These are phyloP conservation scores for Erebia palarica DNA, from an alignment of 2,888 invertebrate genomes.

Conservation along the genomic window DNA sequence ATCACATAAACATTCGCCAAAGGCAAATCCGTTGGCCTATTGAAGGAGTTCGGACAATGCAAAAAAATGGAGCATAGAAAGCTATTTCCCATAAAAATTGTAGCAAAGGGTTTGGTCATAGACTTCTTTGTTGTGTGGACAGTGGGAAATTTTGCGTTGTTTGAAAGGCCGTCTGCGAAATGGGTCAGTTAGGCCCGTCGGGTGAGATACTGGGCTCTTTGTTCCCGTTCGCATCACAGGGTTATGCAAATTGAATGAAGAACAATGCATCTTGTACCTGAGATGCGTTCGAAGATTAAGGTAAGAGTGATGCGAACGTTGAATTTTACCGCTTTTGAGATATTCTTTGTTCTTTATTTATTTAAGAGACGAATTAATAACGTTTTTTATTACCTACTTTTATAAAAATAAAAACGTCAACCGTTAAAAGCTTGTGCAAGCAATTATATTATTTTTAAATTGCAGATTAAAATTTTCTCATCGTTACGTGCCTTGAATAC, in stretches of 20 bases:
- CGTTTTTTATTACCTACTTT: background rate
- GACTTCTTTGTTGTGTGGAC: conserved; percentile 66
- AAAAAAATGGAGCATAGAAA: conserved; percentile 79
- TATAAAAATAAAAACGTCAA: background rate
- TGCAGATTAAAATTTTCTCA: background rate
- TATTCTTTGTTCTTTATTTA: conserved; percentile 27
- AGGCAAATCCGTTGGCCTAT: conserved; percentile 68
- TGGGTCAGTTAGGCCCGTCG: conserved; percentile 71
- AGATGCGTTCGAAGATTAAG: conserved; percentile 53
- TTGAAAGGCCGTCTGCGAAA: conserved; percentile 61
- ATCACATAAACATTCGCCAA: conserved; percentile 71
- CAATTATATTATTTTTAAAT: conserved; percentile 3
- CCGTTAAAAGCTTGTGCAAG: background rate
- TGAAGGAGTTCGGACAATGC: conserved; percentile 72
- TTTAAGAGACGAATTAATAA: background rate
- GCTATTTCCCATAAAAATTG: conserved; percentile 77
- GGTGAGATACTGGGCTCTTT: conserved; percentile 59
- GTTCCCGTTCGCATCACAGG: conserved; percentile 62
- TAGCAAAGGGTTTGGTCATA: conserved; percentile 73
- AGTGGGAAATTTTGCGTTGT: conserved; percentile 76
- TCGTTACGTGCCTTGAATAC: background rate
- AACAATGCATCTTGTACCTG: conserved; percentile 57
- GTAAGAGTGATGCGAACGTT: conserved; percentile 32
- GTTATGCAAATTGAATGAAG: conserved; percentile 68
- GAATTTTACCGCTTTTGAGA: conserved; percentile 32